Percentiles rank a stretch among this genome's conserved stretches.
Evolutionary conservation across 2,888 invertebrate species (phyloP).

Genomic region (Dione vanillae): DNA sequence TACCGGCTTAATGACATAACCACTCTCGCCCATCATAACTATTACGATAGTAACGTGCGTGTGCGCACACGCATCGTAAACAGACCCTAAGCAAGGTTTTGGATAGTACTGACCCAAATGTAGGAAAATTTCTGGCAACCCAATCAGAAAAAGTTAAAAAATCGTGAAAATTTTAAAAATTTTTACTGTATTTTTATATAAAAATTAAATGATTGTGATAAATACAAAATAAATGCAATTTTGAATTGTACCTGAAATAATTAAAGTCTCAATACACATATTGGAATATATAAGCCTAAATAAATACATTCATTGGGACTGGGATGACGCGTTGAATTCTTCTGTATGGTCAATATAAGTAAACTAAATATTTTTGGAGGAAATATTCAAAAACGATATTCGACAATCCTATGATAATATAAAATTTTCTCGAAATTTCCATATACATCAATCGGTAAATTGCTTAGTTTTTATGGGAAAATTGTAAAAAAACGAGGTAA

Average conservation of each 20-base stretch:
- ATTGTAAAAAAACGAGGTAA: slow-evolving; percentile 11
- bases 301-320: slow-evolving; percentile 9
- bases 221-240: no score
- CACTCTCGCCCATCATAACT: slow-evolving; percentile 68
- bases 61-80: slow-evolving; percentile 68
- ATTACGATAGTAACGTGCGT: slow-evolving; percentile 60
- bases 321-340: slow-evolving; percentile 58
- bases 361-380: background rate
- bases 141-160: background rate
- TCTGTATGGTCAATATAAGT: slow-evolving; percentile 45
- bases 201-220: no score
- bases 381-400: background rate
- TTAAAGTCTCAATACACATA: no score
- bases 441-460: background rate
- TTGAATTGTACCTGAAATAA: no score
- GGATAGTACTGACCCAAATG: background rate
- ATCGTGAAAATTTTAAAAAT: no score
- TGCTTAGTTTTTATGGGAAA: background rate
- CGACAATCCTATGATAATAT: background rate
- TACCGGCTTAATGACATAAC: slow-evolving; percentile 57
- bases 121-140: background rate
- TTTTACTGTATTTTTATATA: background rate
- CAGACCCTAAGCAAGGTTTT: slow-evolving; percentile 47
- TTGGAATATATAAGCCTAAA: background rate
- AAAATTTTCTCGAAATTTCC: background rate